phyloP scores from a whole-genome alignment of 2,888 invertebrate genomes.

The Philhelius pedissequus region DNA sequence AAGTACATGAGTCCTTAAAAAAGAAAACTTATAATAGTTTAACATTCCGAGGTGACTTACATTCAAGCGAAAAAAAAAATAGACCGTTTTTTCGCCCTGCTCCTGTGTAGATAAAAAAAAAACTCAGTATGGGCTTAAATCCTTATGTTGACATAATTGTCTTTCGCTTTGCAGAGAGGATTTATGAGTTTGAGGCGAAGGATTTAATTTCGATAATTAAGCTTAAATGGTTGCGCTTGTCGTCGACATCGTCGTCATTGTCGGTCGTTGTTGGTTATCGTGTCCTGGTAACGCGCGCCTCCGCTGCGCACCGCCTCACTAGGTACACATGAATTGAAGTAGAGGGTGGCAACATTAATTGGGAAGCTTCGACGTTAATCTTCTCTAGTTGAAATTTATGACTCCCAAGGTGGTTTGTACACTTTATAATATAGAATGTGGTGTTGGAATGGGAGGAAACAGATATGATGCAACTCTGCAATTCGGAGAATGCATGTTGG shows the following conservation, averaged over 20 bases:
- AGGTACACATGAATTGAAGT: neutral
- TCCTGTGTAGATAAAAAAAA: neutral
- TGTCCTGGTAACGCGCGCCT: neutral
- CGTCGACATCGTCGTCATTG: neutral
- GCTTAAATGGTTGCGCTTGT: conserved; percentile 58
- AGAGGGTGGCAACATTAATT: conserved; percentile 44
- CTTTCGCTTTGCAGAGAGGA: conserved; percentile 56
- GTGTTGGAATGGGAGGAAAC: neutral
- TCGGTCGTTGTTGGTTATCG: conserved; percentile 1
- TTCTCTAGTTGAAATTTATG: conserved; percentile 56
- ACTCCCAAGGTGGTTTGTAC: conserved; percentile 17
- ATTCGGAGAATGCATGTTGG: conserved; percentile 15
- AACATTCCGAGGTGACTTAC: conserved; percentile 20
- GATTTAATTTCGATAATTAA: conserved; percentile 68
- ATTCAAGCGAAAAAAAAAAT: neutral
- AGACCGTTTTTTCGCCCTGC: neutral
- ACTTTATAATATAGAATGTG: neutral
- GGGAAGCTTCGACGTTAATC: conserved; percentile 62
- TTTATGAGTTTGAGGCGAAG: conserved; percentile 61
- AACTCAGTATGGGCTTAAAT: conserved; percentile 30
- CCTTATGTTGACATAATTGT: conserved; percentile 68
- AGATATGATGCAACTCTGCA: conserved; percentile 13
- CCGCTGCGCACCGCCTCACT: too few species aligned
- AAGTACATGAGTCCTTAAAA: conserved; percentile 39
- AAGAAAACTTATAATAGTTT: conserved; percentile 35